These are phyloP conservation scores for Uropetala carovei DNA, from an alignment of 2,888 invertebrate genomes.

Conservation along the genomic window DNA sequence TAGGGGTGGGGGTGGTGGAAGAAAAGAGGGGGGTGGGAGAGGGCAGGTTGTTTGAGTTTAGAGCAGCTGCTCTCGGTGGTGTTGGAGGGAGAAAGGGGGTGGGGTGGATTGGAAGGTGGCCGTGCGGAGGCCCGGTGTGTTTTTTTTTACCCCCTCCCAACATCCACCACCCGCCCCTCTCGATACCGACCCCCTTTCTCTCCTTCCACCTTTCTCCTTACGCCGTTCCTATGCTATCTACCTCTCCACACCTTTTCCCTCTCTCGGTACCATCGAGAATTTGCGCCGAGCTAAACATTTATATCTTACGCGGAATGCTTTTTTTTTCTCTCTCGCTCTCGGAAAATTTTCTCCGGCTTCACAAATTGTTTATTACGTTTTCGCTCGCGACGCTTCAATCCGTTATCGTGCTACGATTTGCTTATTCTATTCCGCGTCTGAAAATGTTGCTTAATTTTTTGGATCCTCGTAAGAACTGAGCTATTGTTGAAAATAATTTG, in stretches of 20 bases:
- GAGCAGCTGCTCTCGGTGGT: not conserved
- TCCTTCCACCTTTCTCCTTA: not conserved
- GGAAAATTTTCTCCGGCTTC: no score
- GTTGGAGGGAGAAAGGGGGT: not conserved
- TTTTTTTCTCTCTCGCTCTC: not conserved
- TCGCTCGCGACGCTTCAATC: no score
- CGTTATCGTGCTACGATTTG: no score
- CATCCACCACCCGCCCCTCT: not conserved
- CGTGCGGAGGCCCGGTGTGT: constrained; percentile 54
- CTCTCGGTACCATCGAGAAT: not conserved
- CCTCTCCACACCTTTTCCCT: not conserved
- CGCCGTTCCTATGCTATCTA: not conserved
- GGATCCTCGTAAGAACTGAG: no score
- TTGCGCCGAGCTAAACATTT: not conserved
- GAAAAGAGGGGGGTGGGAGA: constrained; percentile 18
- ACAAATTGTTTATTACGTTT: no score
- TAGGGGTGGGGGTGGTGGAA: not conserved
- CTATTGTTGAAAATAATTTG: no score
- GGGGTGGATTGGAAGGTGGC: constrained; percentile 15
- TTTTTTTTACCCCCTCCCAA: constrained; percentile 27
- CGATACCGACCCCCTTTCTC: not conserved
- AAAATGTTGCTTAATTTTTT: no score
- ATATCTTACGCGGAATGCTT: not conserved
- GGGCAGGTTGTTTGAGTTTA: not conserved
- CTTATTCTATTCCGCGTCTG: no score